phyloP scores from a whole-genome alignment of 2,797 vertebrate species.

The Heterohyrax brucei region DNA sequence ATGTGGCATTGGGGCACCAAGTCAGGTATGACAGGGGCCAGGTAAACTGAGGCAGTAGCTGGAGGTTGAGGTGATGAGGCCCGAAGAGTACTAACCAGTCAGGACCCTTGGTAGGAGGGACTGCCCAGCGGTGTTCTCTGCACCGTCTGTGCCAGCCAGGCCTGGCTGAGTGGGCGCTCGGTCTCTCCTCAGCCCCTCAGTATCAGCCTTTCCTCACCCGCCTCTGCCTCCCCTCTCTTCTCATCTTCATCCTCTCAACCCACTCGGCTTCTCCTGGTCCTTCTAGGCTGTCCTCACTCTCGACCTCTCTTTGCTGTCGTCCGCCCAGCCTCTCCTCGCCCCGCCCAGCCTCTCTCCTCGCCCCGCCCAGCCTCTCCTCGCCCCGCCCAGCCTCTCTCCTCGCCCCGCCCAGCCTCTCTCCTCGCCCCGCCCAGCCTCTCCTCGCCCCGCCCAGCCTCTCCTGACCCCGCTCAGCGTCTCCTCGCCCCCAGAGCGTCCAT shows the following conservation, averaged over 20 bases:
- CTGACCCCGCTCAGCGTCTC: constrained; percentile 83
- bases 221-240: too few species aligned
- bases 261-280: too few species aligned
- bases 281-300: too few species aligned
- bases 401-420: too few species aligned
- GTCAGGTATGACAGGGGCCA: not conserved
- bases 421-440: not conserved
- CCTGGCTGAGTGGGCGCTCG: not conserved
- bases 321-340: too few species aligned
- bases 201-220: too few species aligned
- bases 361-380: too few species aligned
- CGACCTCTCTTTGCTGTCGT: fast-evolving
- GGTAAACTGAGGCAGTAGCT: not conserved
- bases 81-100: not conserved
- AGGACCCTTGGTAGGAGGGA: too few species aligned
- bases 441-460: fast-evolving
- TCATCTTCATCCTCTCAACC: too few species aligned
- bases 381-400: fast-evolving
- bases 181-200: not conserved
- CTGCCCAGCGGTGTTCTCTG: not conserved
- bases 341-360: too few species aligned
- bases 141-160: not conserved
- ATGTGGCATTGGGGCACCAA: not conserved
- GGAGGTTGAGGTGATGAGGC: not conserved
- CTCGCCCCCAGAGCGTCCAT: constrained; percentile 92